Evolutionary conservation across 2,113 vertebrate species (phyloP).

Genomic region (Proteles cristata): DNA sequence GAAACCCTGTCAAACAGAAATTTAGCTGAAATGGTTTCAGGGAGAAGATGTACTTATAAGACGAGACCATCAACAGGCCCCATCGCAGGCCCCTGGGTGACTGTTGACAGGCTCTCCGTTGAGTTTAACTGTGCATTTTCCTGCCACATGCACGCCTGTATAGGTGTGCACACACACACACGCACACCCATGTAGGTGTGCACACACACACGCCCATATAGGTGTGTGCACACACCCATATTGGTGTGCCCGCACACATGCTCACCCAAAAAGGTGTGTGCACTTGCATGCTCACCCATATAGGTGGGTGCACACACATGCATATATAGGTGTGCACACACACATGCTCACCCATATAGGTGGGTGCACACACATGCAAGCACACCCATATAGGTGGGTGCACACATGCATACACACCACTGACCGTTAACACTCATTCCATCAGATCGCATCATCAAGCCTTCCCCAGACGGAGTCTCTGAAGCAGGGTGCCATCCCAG

Average conservation of each 20-base stretch:
- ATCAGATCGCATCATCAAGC: rapidly evolving
- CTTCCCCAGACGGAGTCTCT: not conserved
- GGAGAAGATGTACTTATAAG: not conserved
- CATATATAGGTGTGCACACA: not conserved
- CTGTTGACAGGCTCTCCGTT: rapidly evolving
- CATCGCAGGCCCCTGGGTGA: rapidly evolving
- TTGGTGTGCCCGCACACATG: not conserved
- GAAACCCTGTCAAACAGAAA: not conserved
- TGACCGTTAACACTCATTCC: not conserved
- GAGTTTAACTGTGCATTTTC: not conserved
- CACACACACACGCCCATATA: no score
- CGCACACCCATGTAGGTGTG: no score
- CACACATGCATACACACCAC: not conserved
- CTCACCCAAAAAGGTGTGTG: no score
- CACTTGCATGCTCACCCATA: not conserved
- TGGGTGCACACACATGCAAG: not conserved
- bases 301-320: not conserved
- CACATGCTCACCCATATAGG: not conserved
- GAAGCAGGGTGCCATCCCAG: no score
- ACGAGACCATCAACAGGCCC: not conserved
- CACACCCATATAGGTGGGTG: not conserved
- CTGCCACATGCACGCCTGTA: rapidly evolving
- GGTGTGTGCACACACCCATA: not conserved
- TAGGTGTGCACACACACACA: not conserved
- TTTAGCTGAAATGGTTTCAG: not conserved